Evolutionary conservation across 2,888 invertebrate genomes (phyloP), one percentile per base, ranked within the genome.

Genomic region (Terebella lapidaria): DNA sequence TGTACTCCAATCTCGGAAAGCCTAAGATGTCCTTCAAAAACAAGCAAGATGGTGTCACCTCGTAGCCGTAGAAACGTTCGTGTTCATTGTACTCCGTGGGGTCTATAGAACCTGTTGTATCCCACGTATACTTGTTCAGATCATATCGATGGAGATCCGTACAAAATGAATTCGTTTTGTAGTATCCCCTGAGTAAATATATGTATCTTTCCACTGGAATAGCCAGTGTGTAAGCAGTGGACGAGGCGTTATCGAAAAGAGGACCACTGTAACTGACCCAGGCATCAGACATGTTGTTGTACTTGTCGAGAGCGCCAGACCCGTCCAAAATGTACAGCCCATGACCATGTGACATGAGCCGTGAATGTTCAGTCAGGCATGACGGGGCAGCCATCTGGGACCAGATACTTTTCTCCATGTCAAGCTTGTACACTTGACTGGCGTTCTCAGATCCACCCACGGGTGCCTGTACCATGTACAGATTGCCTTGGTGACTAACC

Each of bases 61-160:
- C 26, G 61, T 61, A 61, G 25, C 58, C 54, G 30, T 61, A 51
- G 28, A 61, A 46, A 24, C 58, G 54, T 27, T 61, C 58, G 3
- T 30, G 15, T 29, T 58, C 58, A 2, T 42, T 52, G 1, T 58
- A 25, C 18, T 58, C 54, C 3, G 45, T n/a, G 3, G 61, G 35
- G 27, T 58, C 61, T 2, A 35, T 54, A 22, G 54, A 54, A 2
- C 55, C 27, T 1, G 54, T 22, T 2, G 26, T 42, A 20, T 28
- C 49, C 4, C 27, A 53, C 15, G 35, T 55, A 18, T 35, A 25
- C 18, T 28, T 22, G n/a, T 45, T 51, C n/a, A 58, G 58, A 45
- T 61, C 58, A 47, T 56, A 30, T 15, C 26, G 25, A 42, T 52
- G 27, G 26, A 61, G 47, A 15, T 47, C 24, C 2, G 47, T 54